Evolutionary conservation across 2,797 vertebrate species (phyloP), one percentile per base, ranked within the genome.

Genomic region (Myiothlypis coronata): DNA sequence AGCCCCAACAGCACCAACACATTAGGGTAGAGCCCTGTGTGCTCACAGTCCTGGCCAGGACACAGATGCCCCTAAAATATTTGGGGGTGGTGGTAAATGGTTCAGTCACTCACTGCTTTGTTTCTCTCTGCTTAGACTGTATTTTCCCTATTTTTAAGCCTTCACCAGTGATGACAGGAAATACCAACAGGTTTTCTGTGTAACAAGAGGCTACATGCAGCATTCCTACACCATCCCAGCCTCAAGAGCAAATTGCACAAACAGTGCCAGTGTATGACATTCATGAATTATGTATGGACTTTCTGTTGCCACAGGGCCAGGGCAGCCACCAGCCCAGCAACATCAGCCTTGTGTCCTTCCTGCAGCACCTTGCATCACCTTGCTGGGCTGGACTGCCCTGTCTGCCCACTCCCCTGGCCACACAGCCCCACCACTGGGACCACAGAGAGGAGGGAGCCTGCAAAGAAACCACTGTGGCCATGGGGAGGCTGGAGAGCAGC

Each of bases 11-110:
- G 22, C 39, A 52, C 37, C 89, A 70, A n/a, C 20, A 47, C 37
- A 35, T 64, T 1, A 0, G 28, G 14, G 37, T 5, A 68, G 37
- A 95, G 53, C 21, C 14, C 44, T 1, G 1, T 2, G 61, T 14
- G 27, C 53, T 37, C 74, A 30, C 32, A 30, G 44, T 5, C 55
- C 77, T 49, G 37, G 18, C 27, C 34, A 72, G 52, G 55, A 80
- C 39, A 55, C 18, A 59, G 19, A 20, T 24, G 27, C 6, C 41
- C 27, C 55, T 37, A 26, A 72, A 55, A 67, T 9, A 28, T 8
- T 6, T 44, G 39, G 28, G 37, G 11, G 14, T 14, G 22, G 26
- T 47, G 26, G 32, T 8, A 59, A 69, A 74, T 1, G 13, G 12
- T 65, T 75, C 53, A 37, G 44, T 26, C 39, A 34, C 30, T 68